Evolutionary conservation across 2,113 vertebrate genomes (phyloP).

Genomic region (Sander lucioperca): DNA sequence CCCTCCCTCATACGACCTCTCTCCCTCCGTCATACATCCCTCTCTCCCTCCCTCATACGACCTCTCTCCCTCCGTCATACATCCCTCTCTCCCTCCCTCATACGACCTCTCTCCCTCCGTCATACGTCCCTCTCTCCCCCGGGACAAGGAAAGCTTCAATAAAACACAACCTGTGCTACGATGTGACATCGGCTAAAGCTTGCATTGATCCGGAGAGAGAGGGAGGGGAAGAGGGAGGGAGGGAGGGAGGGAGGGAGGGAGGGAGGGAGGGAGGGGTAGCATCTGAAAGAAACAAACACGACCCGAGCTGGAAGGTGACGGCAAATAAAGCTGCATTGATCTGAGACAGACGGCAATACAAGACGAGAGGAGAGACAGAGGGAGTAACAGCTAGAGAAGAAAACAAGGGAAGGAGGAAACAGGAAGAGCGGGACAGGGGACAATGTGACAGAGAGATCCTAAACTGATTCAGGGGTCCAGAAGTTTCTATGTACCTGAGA

Average conservation of each 20-base stretch:
- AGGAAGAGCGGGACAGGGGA: background rate
- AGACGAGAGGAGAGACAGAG: background rate
- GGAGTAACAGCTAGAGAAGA: background rate
- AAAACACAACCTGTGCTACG: slow-evolving; percentile 52
- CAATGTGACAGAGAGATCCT: slow-evolving; percentile 1
- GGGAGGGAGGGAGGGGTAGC: too few species aligned
- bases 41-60: too few species aligned
- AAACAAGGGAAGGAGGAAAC: background rate
- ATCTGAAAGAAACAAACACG: background rate
- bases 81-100: too few species aligned
- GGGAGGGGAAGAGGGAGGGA: background rate
- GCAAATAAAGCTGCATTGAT: slow-evolving; percentile 19
- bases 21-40: too few species aligned
- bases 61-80: too few species aligned
- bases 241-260: too few species aligned
- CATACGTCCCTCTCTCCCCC: slow-evolving; percentile 28
- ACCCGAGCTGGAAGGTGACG: slow-evolving; percentile 29
- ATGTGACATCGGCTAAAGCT: slow-evolving; percentile 20
- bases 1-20: too few species aligned
- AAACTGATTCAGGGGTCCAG: slow-evolving; percentile 19
- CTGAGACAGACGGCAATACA: background rate
- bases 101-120: too few species aligned
- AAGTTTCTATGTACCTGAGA: slow-evolving; percentile 15
- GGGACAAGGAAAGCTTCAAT: slow-evolving; percentile 53
- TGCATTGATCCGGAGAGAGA: slow-evolving; percentile 30